Base-by-base conservation (phyloP, 2,888 invertebrate genomes). In the Gonocerus acuteangulatus region DNA sequence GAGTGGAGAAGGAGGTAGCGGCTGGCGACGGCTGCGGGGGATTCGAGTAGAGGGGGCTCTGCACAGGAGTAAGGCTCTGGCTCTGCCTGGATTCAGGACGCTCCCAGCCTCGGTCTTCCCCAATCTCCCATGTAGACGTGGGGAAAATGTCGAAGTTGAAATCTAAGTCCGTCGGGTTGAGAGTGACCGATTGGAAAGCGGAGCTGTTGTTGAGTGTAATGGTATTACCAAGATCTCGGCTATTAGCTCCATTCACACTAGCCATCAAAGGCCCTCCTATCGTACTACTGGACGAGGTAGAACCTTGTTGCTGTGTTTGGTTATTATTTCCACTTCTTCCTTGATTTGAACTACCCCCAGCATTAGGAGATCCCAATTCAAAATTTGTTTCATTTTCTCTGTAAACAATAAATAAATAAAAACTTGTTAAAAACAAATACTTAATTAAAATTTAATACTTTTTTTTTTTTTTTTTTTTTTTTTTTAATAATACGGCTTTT, bases 11-110 rank as follows among this genome's bases (percentile, higher is more conserved):
- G 4, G 58, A 49, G 3, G 42, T 22, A 2, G 57, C 9, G 7
- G 57, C 47, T 47, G 74, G 73, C 47, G 73, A 72, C 22, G 72
- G 71, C 71, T 70, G 75, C 70, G 71, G 72, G n/a, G 71, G 69
- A 42, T 72, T 73, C 13, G 75, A 73, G 56, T 75, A 68, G 63
- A 74, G 78, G 73, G 69, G 77, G 75, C 71, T 75, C 68, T 72
- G 73, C 63, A 70, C 69, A n/a, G 69, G 67, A 13, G 69, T 69
- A 48, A 80, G 77, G 68, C 83, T 83, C 67, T 83, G 79, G 68
- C 83, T 83, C 67, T 83, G 80, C 66, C 84, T 76, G 45, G 84
- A 84, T 69, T 82, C 83, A 21, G 85, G 82, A 64, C 84, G 71
- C 63, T 73, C 73, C 70, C 69, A 69, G 4, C 65, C 56, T n/a